Evolutionary conservation across 2,888 invertebrate species (phyloP).

Genomic region (Athalia cordata): DNA sequence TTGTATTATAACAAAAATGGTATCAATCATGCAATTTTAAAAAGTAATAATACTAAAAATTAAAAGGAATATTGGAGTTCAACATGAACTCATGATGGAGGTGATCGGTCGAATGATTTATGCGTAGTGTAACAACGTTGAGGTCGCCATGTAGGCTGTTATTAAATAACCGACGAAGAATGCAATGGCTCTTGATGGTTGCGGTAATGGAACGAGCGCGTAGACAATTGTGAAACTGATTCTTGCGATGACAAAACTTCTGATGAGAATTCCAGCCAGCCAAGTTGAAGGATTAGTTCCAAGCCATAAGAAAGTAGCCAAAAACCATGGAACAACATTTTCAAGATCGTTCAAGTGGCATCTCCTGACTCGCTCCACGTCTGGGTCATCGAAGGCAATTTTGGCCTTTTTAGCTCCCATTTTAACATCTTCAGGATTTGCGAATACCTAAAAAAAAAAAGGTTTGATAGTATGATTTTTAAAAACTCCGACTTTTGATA

Average conservation of each 20-base stretch:
- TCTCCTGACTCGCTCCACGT: constrained; percentile 76
- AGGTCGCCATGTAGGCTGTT: constrained; percentile 72
- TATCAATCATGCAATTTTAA: too few species aligned
- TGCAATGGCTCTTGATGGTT: constrained; percentile 74
- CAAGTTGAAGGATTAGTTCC: constrained; percentile 73
- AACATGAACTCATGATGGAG: too few species aligned
- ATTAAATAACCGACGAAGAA: constrained; percentile 70
- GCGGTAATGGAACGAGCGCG: constrained; percentile 72
- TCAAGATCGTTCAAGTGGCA: constrained; percentile 78
- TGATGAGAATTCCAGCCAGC: constrained; percentile 74
- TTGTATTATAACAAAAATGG: too few species aligned
- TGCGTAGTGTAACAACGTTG: constrained; percentile 52
- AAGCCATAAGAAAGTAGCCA: constrained; percentile 75
- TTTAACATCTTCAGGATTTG: constrained; percentile 61
- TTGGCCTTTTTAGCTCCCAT: constrained; percentile 47
- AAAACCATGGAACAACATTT: constrained; percentile 76
- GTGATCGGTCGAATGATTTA: not conserved
- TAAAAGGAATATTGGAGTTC: too few species aligned
- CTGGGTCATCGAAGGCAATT: constrained; percentile 67
- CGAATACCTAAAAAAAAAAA: constrained; percentile 57
- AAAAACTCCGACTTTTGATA: not conserved
- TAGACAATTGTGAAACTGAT: constrained; percentile 76
- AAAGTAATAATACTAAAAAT: too few species aligned
- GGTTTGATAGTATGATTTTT: not conserved
- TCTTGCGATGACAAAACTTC: constrained; percentile 73